phyloP scores from a whole-genome alignment of 2,888 invertebrate species.

The Seira ritae region DNA sequence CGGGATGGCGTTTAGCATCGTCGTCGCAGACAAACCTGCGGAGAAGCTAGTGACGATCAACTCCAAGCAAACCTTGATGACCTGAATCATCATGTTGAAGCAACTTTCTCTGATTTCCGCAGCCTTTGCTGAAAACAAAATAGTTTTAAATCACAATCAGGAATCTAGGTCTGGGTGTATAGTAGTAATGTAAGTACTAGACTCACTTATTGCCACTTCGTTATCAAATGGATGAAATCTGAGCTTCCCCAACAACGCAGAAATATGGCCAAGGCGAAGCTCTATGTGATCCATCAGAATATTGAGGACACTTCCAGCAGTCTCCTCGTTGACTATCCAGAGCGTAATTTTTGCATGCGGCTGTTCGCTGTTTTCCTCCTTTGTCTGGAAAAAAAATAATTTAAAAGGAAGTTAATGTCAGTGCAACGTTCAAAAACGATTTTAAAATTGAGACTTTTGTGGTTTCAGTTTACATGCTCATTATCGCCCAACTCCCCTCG shows the following conservation, averaged over 20 bases:
- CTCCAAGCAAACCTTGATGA: conserved; percentile 45
- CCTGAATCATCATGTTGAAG: conserved; percentile 42
- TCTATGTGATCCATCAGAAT: conserved; percentile 53
- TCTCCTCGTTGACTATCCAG: conserved; percentile 63
- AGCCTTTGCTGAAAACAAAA: conserved; percentile 38
- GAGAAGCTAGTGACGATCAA: conserved; percentile 26
- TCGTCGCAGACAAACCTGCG: conserved; percentile 57
- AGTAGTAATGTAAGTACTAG: background rate
- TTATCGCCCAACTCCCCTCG: conserved; percentile 41
- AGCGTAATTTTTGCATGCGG: background rate
- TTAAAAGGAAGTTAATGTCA: background rate
- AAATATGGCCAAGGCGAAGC: conserved; percentile 36
- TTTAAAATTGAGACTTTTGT: too few relatives aligned
- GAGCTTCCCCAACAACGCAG: conserved; percentile 47
- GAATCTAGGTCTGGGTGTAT: background rate
- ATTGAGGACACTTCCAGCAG: conserved; percentile 51
- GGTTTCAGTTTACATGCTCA: conserved; percentile 58
- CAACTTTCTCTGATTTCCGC: conserved; percentile 48
- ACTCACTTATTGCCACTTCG: conserved; percentile 25
- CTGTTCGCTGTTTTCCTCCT: too few relatives aligned
- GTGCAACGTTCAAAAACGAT: background rate
- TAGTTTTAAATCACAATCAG: background rate
- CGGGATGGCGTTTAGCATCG: conserved; percentile 59
- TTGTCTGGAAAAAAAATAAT: too few relatives aligned
- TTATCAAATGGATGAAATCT: conserved; percentile 59